Conservation (phyloP, 2,888 invertebrate species). For the Poecilus cupreus region DNA sequence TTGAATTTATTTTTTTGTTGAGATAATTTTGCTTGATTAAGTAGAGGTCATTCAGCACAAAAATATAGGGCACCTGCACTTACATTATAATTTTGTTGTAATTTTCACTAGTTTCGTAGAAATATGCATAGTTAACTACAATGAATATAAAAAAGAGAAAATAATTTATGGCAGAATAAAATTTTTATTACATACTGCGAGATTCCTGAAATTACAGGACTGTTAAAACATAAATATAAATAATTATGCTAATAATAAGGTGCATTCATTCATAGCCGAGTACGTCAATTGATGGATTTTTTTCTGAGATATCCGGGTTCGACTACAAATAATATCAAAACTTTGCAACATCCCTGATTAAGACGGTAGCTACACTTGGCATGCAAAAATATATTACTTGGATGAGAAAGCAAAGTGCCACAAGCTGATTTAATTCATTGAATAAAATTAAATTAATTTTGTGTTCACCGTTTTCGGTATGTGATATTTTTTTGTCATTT, state of each 20-base stretch:
- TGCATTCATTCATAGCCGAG: too few relatives aligned
- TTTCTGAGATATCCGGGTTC: too few relatives aligned
- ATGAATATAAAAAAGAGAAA: background rate
- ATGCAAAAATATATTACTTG: too few relatives aligned
- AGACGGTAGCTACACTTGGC: too few relatives aligned
- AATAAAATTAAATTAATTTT: too few relatives aligned
- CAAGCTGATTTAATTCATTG: too few relatives aligned
- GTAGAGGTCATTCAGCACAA: slow-evolving; percentile 6
- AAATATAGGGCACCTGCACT: background rate
- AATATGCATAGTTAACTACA: background rate
- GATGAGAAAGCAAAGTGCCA: too few relatives aligned
- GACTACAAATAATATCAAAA: too few relatives aligned
- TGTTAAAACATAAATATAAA: background rate
- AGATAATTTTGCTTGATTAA: slow-evolving; percentile 25
- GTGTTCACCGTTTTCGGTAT: too few relatives aligned
- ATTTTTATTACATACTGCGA: background rate
- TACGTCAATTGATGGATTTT: too few relatives aligned
- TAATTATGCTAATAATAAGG: background rate
- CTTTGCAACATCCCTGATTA: too few relatives aligned
- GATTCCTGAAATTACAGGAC: background rate
- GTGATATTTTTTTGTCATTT: too few relatives aligned
- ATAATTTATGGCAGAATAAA: background rate
- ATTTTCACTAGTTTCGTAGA: background rate
- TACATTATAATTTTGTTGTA: background rate
- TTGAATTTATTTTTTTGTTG: slow-evolving; percentile 2